Percentiles rank a stretch among this genome's conserved stretches.
phyloP scores from a whole-genome alignment of 2,797 vertebrate genomes.

The Aldrovandia affinis region DNA sequence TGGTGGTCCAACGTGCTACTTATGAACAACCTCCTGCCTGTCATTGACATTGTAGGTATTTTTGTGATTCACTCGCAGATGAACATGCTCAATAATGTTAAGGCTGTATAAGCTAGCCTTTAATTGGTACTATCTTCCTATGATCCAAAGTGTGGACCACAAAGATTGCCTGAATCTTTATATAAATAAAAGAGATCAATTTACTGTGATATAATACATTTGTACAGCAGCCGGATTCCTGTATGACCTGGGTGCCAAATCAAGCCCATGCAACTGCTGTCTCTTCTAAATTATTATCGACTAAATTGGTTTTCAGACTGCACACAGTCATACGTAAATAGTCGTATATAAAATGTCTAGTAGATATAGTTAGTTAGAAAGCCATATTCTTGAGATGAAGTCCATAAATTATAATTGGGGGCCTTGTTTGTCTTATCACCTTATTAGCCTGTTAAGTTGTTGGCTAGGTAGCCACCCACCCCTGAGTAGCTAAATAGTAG shows the following conservation, averaged over 20 bases:
- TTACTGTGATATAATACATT: not conserved
- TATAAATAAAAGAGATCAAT: not conserved
- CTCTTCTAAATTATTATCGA: no score
- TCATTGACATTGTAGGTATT: conserved; percentile 71
- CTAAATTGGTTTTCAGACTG: no score
- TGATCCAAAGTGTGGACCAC: not conserved
- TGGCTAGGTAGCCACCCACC: no score
- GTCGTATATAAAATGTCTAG: no score
- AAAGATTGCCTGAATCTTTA: not conserved
- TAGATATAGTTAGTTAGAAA: no score
- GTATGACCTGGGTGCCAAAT: not conserved
- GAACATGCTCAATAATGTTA: not conserved
- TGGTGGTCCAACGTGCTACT: conserved; percentile 86
- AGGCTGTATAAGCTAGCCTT: not conserved
- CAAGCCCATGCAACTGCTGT: not conserved
- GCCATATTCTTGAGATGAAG: no score
- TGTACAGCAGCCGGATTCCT: not conserved
- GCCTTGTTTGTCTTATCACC: no score
- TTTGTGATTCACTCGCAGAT: not conserved
- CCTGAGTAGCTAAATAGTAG: no score
- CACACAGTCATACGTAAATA: no score
- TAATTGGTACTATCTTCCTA: not conserved
- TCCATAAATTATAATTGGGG: no score
- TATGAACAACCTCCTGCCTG: conserved; percentile 78
- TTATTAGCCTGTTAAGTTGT: no score